phyloP scores from a whole-genome alignment of 35 echinoderm and acorn worm species.

The Nesometra sesokonis region DNA sequence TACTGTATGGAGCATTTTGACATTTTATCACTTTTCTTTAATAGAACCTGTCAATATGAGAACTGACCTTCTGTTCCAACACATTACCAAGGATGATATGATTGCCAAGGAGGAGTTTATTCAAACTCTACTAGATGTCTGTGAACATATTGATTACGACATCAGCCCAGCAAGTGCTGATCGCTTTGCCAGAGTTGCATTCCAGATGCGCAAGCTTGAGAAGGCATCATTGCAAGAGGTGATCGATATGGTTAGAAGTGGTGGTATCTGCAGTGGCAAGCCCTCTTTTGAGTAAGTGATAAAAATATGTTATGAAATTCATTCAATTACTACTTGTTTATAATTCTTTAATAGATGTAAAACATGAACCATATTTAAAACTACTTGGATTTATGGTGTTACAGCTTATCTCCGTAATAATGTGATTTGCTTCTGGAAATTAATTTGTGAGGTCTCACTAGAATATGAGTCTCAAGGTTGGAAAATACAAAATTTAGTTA shows the following conservation, averaged over 20 bases:
- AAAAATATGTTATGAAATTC: no score
- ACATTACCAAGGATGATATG: constrained; percentile 7
- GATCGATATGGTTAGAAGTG: not conserved
- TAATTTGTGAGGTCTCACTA: no score
- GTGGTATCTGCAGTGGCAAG: not conserved
- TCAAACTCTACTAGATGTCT: constrained; percentile 18
- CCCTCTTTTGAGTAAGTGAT: not conserved
- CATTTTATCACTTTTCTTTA: no score
- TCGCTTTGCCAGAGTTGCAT: constrained; percentile 29
- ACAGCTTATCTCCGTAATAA: no score
- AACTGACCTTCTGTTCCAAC: constrained; percentile 54
- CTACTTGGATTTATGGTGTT: no score
- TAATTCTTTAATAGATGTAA: no score
- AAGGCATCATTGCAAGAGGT: not conserved
- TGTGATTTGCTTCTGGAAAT: no score
- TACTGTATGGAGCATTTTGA: no score
- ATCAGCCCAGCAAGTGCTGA: constrained; percentile 30
- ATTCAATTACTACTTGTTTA: no score
- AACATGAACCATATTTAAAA: no score
- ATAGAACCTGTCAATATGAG: not conserved
- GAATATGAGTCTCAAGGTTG: no score
- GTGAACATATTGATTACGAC: not conserved
- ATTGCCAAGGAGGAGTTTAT: not conserved
- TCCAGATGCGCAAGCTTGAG: constrained; percentile 27
- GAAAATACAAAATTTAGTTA: no score